Conservation (phyloP, 2,888 invertebrate species). For the Ormyrus thymus region DNA sequence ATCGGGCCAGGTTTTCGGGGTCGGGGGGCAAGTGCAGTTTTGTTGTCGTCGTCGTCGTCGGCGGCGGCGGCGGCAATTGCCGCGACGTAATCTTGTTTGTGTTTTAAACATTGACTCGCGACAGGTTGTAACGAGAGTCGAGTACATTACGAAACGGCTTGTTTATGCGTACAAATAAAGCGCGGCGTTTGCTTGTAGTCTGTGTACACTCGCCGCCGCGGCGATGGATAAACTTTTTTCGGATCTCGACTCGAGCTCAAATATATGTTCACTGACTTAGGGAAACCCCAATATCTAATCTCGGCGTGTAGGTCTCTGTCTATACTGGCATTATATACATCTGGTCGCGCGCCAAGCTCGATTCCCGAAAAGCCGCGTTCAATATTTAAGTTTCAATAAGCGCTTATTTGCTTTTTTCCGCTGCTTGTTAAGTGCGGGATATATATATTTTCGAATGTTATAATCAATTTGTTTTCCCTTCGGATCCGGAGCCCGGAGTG, state of each 20-base stretch:
- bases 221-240: constrained; percentile 21
- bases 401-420: no score
- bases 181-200: no score
- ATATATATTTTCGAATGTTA: no score
- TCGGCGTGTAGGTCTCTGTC: background rate
- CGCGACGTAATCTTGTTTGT: constrained; percentile 23
- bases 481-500: no score
- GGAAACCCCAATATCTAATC: constrained; percentile 26
- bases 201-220: no score
- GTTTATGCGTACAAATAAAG: no score
- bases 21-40: background rate
- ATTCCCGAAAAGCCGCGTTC: background rate
- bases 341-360: background rate
- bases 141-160: constrained; percentile 6
- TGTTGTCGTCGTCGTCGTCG: background rate
- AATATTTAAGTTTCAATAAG: no score
- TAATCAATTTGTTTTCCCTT: no score
- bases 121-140: background rate
- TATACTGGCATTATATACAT: background rate
- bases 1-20: background rate
- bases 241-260: constrained; percentile 9
- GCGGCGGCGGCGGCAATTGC: constrained; percentile 37
- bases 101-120: constrained; percentile 22
- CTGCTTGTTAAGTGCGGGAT: no score
- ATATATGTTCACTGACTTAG: constrained; percentile 34